Base-by-base conservation (phyloP, 2,113 vertebrate species). In the Tyrannus savana region DNA sequence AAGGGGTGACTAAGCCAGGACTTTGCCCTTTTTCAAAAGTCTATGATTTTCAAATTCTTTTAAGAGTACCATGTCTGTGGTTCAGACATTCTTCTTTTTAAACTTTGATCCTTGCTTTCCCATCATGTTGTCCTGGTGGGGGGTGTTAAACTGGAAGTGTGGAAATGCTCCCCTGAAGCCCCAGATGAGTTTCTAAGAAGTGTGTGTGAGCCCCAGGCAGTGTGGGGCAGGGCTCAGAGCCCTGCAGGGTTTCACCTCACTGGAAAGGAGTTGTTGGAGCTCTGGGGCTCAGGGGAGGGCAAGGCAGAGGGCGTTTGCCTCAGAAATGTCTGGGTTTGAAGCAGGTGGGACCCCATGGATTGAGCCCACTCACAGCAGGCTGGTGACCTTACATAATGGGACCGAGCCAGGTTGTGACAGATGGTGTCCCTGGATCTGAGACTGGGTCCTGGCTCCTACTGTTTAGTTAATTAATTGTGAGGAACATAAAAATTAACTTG, bases 351-450 rank as follows among this genome's bases (percentile, higher is more conserved):
- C 69, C 66, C 76, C 56, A 58, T n/a, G 46, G 64, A 87, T 94
- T 81, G 52, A 89, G 83, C 92, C 83, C 93, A 93, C 92, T 96
- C 88, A 92, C 85, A 97, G 84, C 88, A 96, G 88, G 71, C 85
- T 96, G 85, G 60, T 96, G 96, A 94, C 95, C 93, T 92, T 94
- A 94, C 75, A 71, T 2, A 3, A 66, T 96, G 92, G 66, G 77
- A 87, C 69, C 58, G 73, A 95, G 95, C 90, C 92, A 96, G 86
- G 83, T 90, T 94, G 85, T 79, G 90, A 53, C 95, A 96, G 96
- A 96, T 96, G 93, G 95, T 84, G 69, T 96, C 92, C 68, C 64
- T 96, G 95, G 83, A 92, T 92, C 96, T 87, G 88, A 84, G 85
- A 24, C 56, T 94, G 66, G 77, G 75, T 95, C 91, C 96, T 97